Evolutionary conservation across 2,113 vertebrate species (phyloP).

Genomic region (Myocastor coypus): DNA sequence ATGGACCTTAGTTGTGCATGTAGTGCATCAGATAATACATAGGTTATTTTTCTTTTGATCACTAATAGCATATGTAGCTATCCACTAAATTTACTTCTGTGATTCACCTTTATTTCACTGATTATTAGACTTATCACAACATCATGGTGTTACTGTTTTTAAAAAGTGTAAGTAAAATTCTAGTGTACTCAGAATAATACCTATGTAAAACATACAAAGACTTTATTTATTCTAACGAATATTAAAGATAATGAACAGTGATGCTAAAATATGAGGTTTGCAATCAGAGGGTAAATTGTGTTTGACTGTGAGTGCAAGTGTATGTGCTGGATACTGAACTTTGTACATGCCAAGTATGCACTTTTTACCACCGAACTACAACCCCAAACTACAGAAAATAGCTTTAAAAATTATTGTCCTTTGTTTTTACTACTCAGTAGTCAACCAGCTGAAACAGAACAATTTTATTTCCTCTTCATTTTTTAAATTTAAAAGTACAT

Average conservation of each 20-base stretch:
- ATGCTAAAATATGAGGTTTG: constrained; percentile 46
- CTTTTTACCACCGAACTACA: not conserved
- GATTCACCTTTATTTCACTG: not conserved
- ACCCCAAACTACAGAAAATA: not conserved
- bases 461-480: constrained; percentile 11
- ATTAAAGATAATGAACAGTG: not conserved
- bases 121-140: constrained; percentile 7
- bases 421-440: constrained; percentile 52
- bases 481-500: constrained; percentile 61
- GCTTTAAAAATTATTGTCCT: constrained; percentile 37
- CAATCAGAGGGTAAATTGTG: constrained; percentile 28
- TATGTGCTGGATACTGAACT: not conserved
- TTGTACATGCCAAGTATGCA: not conserved
- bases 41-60: constrained; percentile 55
- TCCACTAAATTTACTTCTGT: not conserved
- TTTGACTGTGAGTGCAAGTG: not conserved
- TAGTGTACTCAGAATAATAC: constrained; percentile 21
- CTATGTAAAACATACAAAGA: constrained; percentile 25
- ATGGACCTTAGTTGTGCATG: constrained; percentile 21
- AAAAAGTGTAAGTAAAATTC: constrained; percentile 19
- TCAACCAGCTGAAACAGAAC: constrained; percentile 37
- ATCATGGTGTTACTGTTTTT: constrained; percentile 27
- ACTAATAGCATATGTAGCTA: constrained; percentile 73
- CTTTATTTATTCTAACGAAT: constrained; percentile 37
- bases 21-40: constrained; percentile 12